Conservation (phyloP, 1,140 invertebrate genomes). For the Drosophila rufa region DNA sequence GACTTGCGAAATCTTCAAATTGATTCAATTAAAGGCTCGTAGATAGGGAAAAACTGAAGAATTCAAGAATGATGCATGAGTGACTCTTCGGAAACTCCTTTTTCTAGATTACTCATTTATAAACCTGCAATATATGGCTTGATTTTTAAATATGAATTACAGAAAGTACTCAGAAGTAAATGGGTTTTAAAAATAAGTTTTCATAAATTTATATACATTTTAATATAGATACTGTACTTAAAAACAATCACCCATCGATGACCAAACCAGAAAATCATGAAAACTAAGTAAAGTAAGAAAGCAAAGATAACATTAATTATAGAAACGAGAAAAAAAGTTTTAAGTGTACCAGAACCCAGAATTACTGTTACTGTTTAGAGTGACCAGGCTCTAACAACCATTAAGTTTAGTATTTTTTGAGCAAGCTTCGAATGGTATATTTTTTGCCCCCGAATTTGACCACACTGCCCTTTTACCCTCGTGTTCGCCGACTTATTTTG, state of each 20-base stretch:
- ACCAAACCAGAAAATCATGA: too few relatives aligned
- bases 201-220: too few relatives aligned
- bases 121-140: background rate
- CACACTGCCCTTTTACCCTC: conserved; percentile 20
- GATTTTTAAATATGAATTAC: too few relatives aligned
- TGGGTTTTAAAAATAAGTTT: too few relatives aligned
- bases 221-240: too few relatives aligned
- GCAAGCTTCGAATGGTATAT: background rate
- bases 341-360: background rate
- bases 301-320: background rate
- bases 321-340: background rate
- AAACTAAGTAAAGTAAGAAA: background rate
- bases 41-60: background rate
- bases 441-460: background rate
- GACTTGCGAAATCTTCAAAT: conserved; percentile 45
- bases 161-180: background rate
- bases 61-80: background rate
- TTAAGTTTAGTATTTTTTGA: background rate
- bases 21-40: conserved; percentile 57
- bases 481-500: conserved; percentile 47
- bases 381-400: background rate
- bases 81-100: background rate
- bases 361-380: background rate
- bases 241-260: too few relatives aligned
- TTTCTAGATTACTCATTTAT: background rate